phyloP scores from a whole-genome alignment of 2,113 vertebrate genomes.

The Lophotis ruficrista region DNA sequence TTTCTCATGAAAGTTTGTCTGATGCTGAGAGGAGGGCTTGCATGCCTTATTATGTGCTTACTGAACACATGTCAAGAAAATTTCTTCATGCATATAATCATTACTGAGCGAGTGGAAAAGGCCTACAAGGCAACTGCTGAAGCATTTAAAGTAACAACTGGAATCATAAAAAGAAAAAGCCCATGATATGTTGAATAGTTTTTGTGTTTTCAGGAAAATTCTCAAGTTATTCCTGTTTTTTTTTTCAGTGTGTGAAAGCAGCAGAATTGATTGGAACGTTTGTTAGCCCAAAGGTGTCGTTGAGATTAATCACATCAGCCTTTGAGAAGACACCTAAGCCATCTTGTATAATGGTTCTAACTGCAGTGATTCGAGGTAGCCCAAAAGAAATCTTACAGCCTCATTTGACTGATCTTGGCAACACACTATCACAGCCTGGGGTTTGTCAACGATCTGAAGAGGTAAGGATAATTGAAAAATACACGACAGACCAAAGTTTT shows the following conservation, averaged over 20 bases:
- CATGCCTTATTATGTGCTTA: background rate
- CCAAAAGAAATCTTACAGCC: constrained; percentile 76
- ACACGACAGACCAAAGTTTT: background rate
- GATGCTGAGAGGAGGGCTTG: background rate
- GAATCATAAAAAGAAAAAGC: background rate
- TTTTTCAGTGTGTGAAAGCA: constrained; percentile 79
- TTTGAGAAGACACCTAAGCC: constrained; percentile 77
- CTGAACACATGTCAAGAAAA: background rate
- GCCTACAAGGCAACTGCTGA: constrained; percentile 25
- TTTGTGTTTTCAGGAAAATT: background rate
- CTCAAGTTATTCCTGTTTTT: background rate
- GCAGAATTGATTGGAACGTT: constrained; percentile 88
- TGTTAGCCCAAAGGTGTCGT: constrained; percentile 85
- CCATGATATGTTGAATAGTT: background rate
- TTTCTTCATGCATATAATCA: background rate
- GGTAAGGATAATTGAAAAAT: constrained; percentile 72
- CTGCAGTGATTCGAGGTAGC: constrained; percentile 82
- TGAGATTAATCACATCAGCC: constrained; percentile 83
- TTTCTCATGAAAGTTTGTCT: background rate
- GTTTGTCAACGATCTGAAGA: constrained; percentile 85
- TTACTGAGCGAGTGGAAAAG: constrained; percentile 5
- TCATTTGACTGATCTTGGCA: constrained; percentile 77
- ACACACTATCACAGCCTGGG: constrained; percentile 71
- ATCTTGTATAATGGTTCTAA: constrained; percentile 83
- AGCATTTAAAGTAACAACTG: constrained; percentile 18